Base-by-base conservation (phyloP, 2,888 invertebrate species). In the Romanomermis culicivorax region DNA sequence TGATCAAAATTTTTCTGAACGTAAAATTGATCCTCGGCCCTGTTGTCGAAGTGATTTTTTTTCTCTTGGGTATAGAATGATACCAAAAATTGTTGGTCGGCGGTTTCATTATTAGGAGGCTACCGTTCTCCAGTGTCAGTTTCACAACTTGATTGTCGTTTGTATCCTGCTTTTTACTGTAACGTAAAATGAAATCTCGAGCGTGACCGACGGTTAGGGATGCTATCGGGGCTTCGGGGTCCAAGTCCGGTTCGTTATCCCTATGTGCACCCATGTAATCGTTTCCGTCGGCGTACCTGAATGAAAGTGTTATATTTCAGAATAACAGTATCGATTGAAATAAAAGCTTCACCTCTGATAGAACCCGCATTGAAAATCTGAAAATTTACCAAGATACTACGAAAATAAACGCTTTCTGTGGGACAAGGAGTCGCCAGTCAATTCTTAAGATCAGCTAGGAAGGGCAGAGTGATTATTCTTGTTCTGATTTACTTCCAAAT, bases 201-300 rank as follows among this genome's bases (percentile, higher is more conserved):
- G 74, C 68, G 65, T 78, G 77, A 0, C 81, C 81, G 14, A 81
- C 69, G 3, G 79, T 78, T 25, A 81, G 66, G 0, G 81, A 81
- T 2, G 80, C 80, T 60, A 81, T 81, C 0, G 81, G 79, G 49
- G 71, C 73, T 2, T 68, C 68, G 7, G 71, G 72, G 61, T 78
- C 79, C 56, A 81, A 69, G 59, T 80, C 80, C 14, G 74, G 74
- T 70, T 82, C 81, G 63, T 79, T 78, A 64, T 81, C 81, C 64
- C 78, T 74, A 63, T 81, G 81, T 63, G 80, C 80, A 11, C 81
- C 80, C 69, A 81, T 80, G 61, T 79, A 77, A 65, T 81, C 80
- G 43, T 69, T 67, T 14, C 81, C 81, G 70, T 79, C 75, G 64
- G 77, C 74, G 64, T 81, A 81, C 66, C 80, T 81, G 58, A 30